Percentiles rank a stretch among this genome's conserved stretches.
Conservation (phyloP, 2,113 vertebrate genomes). For the Excalfactoria chinensis region DNA sequence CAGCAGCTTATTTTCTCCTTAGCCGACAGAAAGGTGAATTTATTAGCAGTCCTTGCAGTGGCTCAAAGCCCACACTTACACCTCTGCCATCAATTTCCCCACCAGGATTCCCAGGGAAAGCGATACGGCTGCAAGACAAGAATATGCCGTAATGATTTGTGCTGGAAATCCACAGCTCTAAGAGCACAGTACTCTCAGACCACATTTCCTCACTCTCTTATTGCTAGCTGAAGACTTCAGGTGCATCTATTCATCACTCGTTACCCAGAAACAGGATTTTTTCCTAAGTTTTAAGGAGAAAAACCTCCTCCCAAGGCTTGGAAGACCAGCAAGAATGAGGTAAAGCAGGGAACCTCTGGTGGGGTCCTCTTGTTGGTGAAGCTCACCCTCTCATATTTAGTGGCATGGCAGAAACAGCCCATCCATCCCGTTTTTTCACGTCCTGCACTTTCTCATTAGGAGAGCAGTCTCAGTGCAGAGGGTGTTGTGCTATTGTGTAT, state of each 20-base stretch:
- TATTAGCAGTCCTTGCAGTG: background rate
- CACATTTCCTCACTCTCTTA: background rate
- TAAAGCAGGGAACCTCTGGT: background rate
- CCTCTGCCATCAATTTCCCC: background rate
- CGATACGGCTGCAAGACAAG: background rate
- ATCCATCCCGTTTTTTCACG: background rate
- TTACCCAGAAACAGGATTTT: background rate
- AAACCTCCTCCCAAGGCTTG: background rate
- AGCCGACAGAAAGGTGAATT: background rate
- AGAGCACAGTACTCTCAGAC: background rate
- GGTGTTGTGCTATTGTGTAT: background rate
- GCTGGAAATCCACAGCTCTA: accelerated
- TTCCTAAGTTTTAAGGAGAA: background rate
- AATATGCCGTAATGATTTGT: background rate
- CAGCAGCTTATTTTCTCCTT: background rate
- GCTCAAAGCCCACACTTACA: background rate
- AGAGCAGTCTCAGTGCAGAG: background rate
- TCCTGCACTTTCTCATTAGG: background rate
- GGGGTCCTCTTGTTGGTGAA: background rate
- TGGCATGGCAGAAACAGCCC: background rate
- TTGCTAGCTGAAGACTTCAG: background rate
- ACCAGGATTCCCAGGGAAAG: background rate
- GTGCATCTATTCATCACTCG: background rate
- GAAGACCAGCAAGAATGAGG: background rate
- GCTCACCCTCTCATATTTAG: background rate